phyloP scores from a whole-genome alignment of 2,888 invertebrate genomes.

The Odontocerum albicorne region DNA sequence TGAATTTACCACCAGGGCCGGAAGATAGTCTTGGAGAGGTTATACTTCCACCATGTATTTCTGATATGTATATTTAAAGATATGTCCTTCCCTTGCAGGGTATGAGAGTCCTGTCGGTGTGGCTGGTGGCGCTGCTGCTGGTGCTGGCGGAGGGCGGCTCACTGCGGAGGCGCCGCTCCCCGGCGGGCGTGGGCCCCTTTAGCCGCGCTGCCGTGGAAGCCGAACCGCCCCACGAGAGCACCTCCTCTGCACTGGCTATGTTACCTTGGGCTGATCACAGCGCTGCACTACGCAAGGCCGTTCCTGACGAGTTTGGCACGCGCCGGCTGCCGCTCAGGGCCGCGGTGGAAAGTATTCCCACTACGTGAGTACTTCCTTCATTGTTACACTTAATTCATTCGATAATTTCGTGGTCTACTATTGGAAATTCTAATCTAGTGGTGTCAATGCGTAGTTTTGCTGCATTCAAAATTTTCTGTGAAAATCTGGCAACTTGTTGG shows the following conservation, averaged over 20 bases:
- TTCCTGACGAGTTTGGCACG: slow-evolving; percentile 37
- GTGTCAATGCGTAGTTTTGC: no score
- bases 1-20: no score
- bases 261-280: slow-evolving; percentile 8
- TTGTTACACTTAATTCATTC: no score
- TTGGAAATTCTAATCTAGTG: no score
- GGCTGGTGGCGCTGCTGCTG: slow-evolving; percentile 22
- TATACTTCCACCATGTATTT: no score
- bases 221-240: slow-evolving; percentile 11
- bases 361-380: slow-evolving; percentile 46
- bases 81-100: slow-evolving; percentile 13
- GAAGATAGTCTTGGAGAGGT: no score
- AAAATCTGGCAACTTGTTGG: no score
- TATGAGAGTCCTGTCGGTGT: slow-evolving; percentile 1
- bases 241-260: not conserved
- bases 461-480: no score
- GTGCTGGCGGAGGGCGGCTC: slow-evolving; percentile 8
- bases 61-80: no score
- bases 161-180: slow-evolving; percentile 16
- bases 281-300: slow-evolving; percentile 5
- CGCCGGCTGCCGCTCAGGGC: slow-evolving; percentile 64
- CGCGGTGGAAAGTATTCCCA: slow-evolving; percentile 75
- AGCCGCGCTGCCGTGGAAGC: slow-evolving; percentile 33
- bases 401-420: no score
- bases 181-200: slow-evolving; percentile 23